A percentile compares a stretch with the other conserved stretches of the same genome.
Evolutionary conservation across 2,888 invertebrate genomes (phyloP).

Genomic region (Argyra leucocephala): DNA sequence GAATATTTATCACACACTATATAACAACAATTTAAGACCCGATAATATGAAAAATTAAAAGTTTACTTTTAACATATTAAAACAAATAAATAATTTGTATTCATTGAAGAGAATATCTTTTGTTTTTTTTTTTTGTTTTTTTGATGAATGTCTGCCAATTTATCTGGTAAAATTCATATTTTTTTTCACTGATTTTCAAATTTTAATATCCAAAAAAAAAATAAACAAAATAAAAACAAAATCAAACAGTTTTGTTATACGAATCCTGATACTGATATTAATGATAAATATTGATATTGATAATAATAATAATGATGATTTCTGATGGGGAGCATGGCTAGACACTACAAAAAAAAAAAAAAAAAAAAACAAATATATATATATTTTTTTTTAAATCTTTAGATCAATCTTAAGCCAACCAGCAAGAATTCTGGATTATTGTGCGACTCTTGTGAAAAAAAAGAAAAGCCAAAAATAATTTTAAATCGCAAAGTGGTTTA

Average conservation of each 20-base stretch:
- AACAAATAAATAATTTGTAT: background rate
- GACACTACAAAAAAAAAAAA: background rate
- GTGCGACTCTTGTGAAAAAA: background rate
- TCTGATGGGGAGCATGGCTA: background rate
- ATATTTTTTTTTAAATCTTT: too few species aligned
- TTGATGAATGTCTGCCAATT: slow-evolving; percentile 20
- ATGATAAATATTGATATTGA: background rate
- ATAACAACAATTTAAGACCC: too few species aligned
- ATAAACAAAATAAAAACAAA: too few species aligned
- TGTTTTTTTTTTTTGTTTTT: too few species aligned
- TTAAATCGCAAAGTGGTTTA: background rate
- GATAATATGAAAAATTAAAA: too few species aligned
- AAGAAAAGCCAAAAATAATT: background rate
- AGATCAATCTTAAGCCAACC: background rate
- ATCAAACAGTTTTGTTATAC: too few species aligned
- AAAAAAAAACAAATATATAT: background rate
- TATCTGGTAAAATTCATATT: slow-evolving; percentile 18
- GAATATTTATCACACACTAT: too few species aligned
- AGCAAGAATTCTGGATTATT: background rate
- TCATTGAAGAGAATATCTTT: background rate
- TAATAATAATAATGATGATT: background rate
- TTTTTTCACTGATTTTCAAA: too few species aligned
- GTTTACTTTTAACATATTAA: too few species aligned
- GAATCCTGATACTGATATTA: background rate
- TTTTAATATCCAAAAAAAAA: too few species aligned